Base-by-base conservation (phyloP, 2,797 vertebrate species). In the Acanthurus lineatus region DNA sequence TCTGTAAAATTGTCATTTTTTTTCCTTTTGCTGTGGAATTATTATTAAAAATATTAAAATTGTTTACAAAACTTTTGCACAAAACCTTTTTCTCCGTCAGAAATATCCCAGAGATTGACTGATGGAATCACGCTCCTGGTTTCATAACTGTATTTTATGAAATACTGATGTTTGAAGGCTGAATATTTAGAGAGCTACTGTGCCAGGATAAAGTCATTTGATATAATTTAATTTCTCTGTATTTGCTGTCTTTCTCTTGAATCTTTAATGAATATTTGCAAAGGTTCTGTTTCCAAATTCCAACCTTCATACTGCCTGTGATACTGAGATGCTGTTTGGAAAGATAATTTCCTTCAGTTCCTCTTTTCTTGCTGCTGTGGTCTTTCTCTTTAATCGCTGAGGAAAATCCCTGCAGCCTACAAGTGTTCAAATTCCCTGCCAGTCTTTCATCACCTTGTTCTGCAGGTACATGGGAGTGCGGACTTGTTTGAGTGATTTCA, bases 191-290 rank as follows among this genome's bases (percentile, higher is more conserved):
- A 76, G 48, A 58, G 65, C 71, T 63, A 16, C 2, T 19, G 68
- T 82, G 83, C 62, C 84, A 80, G 51, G 6, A 65, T 57, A 2
- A 76, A 81, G 78, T 79, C 67, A 86, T 68, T 53, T 17, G 67
- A 85, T 87, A 57, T 53, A 0, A 67, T 81, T 85, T 61, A 20
- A 79, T 88, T 84, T 75, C 42, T 77, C n/a, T 73, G 58, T 76
- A 75, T 89, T 87, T 88, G 79, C 65, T 82, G 65, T 73, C 61
- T 66, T 84, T 79, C 52, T 32, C 69, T 60, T 42, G 20, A 54
- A 32, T 48, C 49, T 48, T 32, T 76, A 69, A 77, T 76, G 56
- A 69, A 78, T 78, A 66, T 80, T 84, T 79, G 1, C 53, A 75
- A 38, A 67, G 61, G 38, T 65, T 20, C 44, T 49, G 45, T 69